Percentiles rank a stretch among this genome's conserved stretches.
These are phyloP conservation scores for Centruroides vittatus DNA, from an alignment of 1,140 invertebrate species.

Conservation along the genomic window DNA sequence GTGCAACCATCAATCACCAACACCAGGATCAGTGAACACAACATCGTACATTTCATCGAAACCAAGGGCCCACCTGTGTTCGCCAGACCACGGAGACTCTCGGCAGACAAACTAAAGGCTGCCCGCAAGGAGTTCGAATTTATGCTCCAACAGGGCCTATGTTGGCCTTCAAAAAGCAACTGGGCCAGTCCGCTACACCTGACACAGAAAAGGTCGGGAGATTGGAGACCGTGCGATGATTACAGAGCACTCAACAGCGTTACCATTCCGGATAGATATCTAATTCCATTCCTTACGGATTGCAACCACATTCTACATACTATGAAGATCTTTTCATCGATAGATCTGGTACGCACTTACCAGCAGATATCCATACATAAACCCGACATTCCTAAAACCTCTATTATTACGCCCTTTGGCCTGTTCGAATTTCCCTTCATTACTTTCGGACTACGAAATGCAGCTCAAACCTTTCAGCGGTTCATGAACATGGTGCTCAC, in stretches of 20 bases:
- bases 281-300: slow-evolving; percentile 8
- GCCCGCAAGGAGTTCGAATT: slow-evolving; percentile 7
- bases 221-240: slow-evolving; percentile 14
- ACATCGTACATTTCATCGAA: slow-evolving; percentile 1
- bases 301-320: slow-evolving; percentile 11
- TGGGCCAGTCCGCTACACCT: slow-evolving; percentile 20
- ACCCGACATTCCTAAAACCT: slow-evolving; percentile 10
- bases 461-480: slow-evolving; percentile 33
- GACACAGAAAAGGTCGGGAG: slow-evolving; percentile 15
- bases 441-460: slow-evolving; percentile 15
- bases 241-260: slow-evolving; percentile 9
- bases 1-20: background rate
- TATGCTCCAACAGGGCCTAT: slow-evolving; percentile 11
- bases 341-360: slow-evolving; percentile 12
- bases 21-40: background rate
- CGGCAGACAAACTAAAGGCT: slow-evolving; percentile 1
- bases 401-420: slow-evolving; percentile 11
- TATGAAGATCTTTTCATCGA: slow-evolving; percentile 9
- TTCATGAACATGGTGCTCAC: slow-evolving; percentile 34
- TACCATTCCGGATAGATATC: slow-evolving; percentile 11
- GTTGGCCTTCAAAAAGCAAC: slow-evolving; percentile 18
- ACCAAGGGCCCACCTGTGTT: slow-evolving; percentile 1
- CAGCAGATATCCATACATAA: slow-evolving; percentile 12
- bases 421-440: slow-evolving; percentile 14
- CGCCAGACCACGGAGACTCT: background rate